Evolutionary conservation across 2,797 vertebrate genomes (phyloP), one percentile per base, ranked within the genome.

Genomic region (Molossus molossus): DNA sequence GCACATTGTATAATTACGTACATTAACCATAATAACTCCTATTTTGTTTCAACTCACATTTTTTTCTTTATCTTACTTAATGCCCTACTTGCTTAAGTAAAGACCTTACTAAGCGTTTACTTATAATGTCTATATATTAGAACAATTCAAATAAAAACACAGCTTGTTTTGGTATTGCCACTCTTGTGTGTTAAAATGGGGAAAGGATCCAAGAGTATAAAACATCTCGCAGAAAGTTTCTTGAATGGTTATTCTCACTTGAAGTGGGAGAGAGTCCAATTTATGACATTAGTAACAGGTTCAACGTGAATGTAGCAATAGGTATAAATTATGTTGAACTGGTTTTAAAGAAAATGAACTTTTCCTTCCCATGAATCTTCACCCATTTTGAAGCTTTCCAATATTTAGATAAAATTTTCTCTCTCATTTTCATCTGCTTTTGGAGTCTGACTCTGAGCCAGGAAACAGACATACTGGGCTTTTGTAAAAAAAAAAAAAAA

Each of bases 161-260:
- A 83, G 37, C 65, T 81, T 91, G 82, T 87, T 96, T 96, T 94
- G 45, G 45, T 96, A 93, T 77, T 94, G 62, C 87, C 86, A 88
- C 37, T 96, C 57, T 72, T 60, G 21, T 95, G 70, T 96, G 80
- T 95, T 96, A 90, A 92, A 96, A 88, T 17, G 90, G 85, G 92
- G 94, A 95, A 94, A 89, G 65, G 57, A 90, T 88, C 85, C 94
- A 97, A 96, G 83, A 94, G 92, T 77, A 95, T 85, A 97, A 94
- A 96, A 50, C 73, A 75, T 60, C 33, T 76, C 67, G 67, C 81
- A 82, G 70, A 91, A 94, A 92, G 53, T 93, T 91, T 82, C 73
- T 93, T 79, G 82, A 94, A 92, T 83, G 84, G 83, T 94, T 96
- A 87, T 90, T 95, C 92, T 97, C 83, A 96, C 65, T 77, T 94